Base-by-base conservation (phyloP, 1,140 invertebrate genomes). In the Steinernema khuongi region DNA sequence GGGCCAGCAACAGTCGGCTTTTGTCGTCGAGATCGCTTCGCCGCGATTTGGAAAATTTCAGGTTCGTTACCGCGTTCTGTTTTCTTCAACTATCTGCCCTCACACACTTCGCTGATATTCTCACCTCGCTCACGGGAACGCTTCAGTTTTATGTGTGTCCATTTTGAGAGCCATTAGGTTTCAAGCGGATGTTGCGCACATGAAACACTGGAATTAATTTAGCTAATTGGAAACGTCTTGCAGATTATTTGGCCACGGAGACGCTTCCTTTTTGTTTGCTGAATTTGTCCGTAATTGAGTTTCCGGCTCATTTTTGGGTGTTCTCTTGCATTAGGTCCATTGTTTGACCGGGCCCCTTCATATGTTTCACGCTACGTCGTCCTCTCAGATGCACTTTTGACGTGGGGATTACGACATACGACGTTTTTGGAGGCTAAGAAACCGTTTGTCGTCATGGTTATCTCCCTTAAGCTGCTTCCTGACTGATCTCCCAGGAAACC, bases 1-100 rank as follows among this genome's bases (percentile, higher is more conserved):
- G 80, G 80, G 80, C 26, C 76, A 76, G 43, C 80, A 81, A 67
- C 78, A 82, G 32, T 82, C 80, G 30, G 80, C 78, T 43, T 81
- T 81, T 70, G 80, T 81, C 4, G 80, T 81, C 31, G 80, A 81
- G 72, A 81, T 81, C 32, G 80, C 80, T 26, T 69, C 73, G 31
- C 74, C 80, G 28, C 69, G 80, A 67, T 74, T 81, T n/a, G 80
- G 80, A 50, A 72, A 78, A 60, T 81, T 81, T 74, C 80, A 81
- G 74, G 80, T 81, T n/a, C 43, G 41, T 77, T 74, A 33, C 31
- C 68, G 33, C 26, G 7, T 36, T 73, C 22, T 18, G 22, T 68
- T 72, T 14, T 31, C 22, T n/a, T 11, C 0, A 69, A 29, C 28
- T 31, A 31, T 71, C 60, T 22, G 29, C n/a, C 22, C 30, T 0